These are phyloP conservation scores for Muscicapa adusta DNA, from an alignment of 2,113 vertebrate species.

Conservation along the genomic window DNA sequence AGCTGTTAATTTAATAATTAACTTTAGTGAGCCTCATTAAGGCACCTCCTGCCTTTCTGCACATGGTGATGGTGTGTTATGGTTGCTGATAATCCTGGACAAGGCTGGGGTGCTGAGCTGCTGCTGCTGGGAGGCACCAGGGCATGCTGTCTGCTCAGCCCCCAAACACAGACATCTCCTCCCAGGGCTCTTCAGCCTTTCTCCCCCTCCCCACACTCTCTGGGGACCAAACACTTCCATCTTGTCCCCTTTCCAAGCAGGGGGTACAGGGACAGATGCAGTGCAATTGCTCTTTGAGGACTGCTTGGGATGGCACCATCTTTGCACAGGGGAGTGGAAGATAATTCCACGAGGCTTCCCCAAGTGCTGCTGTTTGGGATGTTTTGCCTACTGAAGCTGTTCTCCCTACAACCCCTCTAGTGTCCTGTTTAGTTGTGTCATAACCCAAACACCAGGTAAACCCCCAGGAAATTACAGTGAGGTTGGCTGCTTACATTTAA, in stretches of 20 bases:
- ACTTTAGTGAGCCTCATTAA: not conserved
- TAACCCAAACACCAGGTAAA: not conserved
- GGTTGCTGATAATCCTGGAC: fast-evolving
- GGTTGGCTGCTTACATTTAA: not conserved
- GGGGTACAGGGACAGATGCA: not conserved
- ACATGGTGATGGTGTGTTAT: fast-evolving
- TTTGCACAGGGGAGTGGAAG: not conserved
- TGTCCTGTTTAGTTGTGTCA: not conserved
- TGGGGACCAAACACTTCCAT: not conserved
- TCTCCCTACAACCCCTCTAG: not conserved
- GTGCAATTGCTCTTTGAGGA: not conserved
- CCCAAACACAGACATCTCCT: not conserved
- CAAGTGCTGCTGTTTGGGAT: not conserved
- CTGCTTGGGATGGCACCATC: fast-evolving
- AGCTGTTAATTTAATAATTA: conserved; percentile 8
- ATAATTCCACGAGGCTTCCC: fast-evolving
- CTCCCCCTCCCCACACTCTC: not conserved
- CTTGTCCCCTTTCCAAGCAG: not conserved
- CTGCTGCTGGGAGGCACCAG: fast-evolving
- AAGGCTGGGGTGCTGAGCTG: fast-evolving
- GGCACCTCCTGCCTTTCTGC: not conserved
- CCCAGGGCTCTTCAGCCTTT: not conserved
- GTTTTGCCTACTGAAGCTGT: not conserved
- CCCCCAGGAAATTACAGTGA: not conserved
- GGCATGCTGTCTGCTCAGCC: fast-evolving